These are phyloP conservation scores for Trematomus loennbergii DNA, from an alignment of 2,113 vertebrate species.

Conservation along the genomic window DNA sequence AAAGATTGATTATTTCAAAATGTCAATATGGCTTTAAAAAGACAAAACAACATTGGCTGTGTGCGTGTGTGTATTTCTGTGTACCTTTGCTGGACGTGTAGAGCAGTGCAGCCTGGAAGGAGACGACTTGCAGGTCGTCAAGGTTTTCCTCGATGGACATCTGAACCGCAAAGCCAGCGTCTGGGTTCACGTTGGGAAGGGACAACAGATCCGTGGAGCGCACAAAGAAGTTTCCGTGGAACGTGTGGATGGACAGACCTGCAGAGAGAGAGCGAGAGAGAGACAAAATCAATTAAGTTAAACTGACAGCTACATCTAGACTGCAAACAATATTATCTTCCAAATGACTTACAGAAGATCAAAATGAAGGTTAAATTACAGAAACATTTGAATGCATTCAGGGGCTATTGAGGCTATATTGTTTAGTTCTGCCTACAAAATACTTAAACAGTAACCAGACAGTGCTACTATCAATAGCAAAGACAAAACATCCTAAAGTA, in stretches of 20 bases:
- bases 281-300: background rate
- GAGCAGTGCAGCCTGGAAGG: constrained; percentile 96
- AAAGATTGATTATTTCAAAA: fast-evolving
- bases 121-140: constrained; percentile 92
- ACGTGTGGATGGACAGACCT: constrained; percentile 99
- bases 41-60: background rate
- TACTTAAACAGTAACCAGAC: background rate
- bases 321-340: too few species aligned
- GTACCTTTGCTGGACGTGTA: constrained; percentile 99
- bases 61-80: background rate
- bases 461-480: background rate
- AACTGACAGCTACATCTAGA: fast-evolving
- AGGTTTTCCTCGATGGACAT: constrained; percentile 98
- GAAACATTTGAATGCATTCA: too few species aligned
- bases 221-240: constrained; percentile 99
- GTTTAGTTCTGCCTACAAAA: too few species aligned
- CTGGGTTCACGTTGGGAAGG: constrained; percentile 95
- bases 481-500: background rate
- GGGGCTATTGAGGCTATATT: too few species aligned
- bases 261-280: constrained; percentile 15
- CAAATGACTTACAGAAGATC: too few species aligned
- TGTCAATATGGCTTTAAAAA: background rate
- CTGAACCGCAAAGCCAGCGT: constrained; percentile 96
- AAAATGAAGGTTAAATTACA: too few species aligned
- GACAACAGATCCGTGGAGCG: constrained; percentile 95